Evolutionary conservation across 2,113 vertebrate genomes (phyloP).

Genomic region (Neolamprologus hecqui): DNA sequence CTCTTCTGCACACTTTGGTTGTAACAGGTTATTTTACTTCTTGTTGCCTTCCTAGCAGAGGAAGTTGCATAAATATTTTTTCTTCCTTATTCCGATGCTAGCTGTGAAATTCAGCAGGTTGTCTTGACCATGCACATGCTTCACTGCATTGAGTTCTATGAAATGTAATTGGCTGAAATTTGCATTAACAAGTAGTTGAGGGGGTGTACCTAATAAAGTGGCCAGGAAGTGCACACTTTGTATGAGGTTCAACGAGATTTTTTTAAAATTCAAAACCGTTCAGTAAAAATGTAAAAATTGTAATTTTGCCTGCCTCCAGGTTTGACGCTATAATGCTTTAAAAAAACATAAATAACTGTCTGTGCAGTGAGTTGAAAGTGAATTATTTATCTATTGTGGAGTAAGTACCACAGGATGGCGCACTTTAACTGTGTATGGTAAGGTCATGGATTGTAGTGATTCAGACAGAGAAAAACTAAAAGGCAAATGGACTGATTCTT

Average conservation of each 20-base stretch:
- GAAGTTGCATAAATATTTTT: background rate
- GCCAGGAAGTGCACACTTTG: rapidly evolving
- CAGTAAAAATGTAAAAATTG: rapidly evolving
- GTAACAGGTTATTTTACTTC: rapidly evolving
- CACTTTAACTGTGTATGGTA: background rate
- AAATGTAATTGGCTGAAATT: rapidly evolving
- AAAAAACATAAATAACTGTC: rapidly evolving
- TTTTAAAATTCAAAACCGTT: rapidly evolving
- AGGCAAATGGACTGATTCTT: rapidly evolving
- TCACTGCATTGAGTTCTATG: rapidly evolving
- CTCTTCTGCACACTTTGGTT: background rate
- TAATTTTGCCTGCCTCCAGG: background rate
- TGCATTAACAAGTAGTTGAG: rapidly evolving
- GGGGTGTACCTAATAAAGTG: rapidly evolving
- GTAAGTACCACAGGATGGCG: background rate
- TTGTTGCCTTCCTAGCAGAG: background rate
- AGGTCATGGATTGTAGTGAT: background rate
- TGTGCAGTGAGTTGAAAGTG: background rate
- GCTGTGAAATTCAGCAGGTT: background rate
- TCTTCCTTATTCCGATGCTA: rapidly evolving
- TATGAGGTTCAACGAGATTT: rapidly evolving
- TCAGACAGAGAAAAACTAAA: rapidly evolving
- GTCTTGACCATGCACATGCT: background rate
- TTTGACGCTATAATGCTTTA: background rate
- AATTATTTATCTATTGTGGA: rapidly evolving